These are phyloP conservation scores for Drosophila gunungcola DNA, from an alignment of 1,140 invertebrate genomes.

Conservation along the genomic window DNA sequence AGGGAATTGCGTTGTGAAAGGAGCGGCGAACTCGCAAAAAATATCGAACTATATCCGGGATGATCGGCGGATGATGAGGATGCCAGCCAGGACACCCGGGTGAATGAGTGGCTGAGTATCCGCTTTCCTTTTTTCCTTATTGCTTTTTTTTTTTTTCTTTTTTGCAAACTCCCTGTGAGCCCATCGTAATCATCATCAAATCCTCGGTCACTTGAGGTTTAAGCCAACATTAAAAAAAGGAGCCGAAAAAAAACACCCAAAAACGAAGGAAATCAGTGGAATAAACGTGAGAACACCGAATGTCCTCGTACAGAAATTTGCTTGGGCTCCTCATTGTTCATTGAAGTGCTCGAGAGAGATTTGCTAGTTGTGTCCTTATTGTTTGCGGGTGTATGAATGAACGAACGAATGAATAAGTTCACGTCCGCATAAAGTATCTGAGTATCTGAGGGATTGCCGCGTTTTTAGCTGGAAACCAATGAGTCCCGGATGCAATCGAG, in stretches of 20 bases:
- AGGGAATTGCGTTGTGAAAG: constrained; percentile 70
- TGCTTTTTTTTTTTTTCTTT: constrained; percentile 37
- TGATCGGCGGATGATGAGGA: constrained; percentile 75
- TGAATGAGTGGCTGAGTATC: constrained; percentile 71
- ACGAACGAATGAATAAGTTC: constrained; percentile 51
- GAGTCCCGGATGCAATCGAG: constrained; percentile 34
- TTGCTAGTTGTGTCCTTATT: constrained; percentile 83
- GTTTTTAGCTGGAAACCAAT: constrained; percentile 44
- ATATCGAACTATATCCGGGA: constrained; percentile 80
- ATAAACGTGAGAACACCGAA: constrained; percentile 74
- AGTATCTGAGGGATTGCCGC: constrained; percentile 61
- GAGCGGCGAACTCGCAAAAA: constrained; percentile 50
- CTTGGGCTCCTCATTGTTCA: constrained; percentile 65
- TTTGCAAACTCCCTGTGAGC: constrained; percentile 64
- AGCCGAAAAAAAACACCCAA: constrained; percentile 58
- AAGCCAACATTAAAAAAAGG: constrained; percentile 71
- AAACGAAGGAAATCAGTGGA: constrained; percentile 48
- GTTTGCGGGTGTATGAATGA: constrained; percentile 53
- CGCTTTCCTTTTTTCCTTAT: constrained; percentile 54
- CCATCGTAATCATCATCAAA: constrained; percentile 62
- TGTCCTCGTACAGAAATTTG: constrained; percentile 73
- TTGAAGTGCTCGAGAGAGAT: constrained; percentile 71
- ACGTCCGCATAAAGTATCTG: constrained; percentile 32
- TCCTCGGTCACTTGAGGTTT: constrained; percentile 81
- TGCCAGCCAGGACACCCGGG: constrained; percentile 53